Percentiles rank a stretch among this genome's conserved stretches.
Evolutionary conservation across 2,888 invertebrate species (phyloP).

Genomic region (Limnephilus marmoratus): DNA sequence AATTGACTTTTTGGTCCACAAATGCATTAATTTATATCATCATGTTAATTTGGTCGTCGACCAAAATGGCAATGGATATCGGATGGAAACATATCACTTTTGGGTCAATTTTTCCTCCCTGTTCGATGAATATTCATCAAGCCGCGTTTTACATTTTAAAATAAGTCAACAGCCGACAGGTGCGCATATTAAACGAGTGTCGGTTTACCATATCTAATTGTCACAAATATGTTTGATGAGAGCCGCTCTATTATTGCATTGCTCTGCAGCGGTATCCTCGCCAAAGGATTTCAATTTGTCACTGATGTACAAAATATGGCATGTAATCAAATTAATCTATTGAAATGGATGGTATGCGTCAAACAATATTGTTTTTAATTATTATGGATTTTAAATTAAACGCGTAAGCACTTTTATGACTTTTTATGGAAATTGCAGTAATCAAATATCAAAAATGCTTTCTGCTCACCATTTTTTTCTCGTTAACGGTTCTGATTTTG

Average conservation of each 20-base stretch:
- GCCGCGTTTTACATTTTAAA: conserved; percentile 27
- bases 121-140: conserved; percentile 45
- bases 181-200: conserved; percentile 19
- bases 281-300: not conserved
- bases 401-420: not conserved
- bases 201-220: conserved; percentile 21
- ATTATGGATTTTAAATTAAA: not conserved
- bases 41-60: not conserved
- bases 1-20: no score
- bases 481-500: no score
- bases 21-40: not conserved
- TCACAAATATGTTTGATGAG: conserved; percentile 35
- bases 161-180: conserved; percentile 39
- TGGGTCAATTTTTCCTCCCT: conserved; percentile 30
- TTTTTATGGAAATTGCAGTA: no score
- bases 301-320: not conserved
- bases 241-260: not conserved
- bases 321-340: not conserved
- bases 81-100: conserved; percentile 14
- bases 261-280: not conserved
- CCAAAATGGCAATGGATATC: not conserved
- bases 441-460: no score
- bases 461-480: no score
- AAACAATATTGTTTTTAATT: not conserved
- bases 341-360: not conserved